Evolutionary conservation across 2,113 vertebrate genomes (phyloP), one percentile per base, ranked within the genome.

Genomic region (Etheostoma cragini): DNA sequence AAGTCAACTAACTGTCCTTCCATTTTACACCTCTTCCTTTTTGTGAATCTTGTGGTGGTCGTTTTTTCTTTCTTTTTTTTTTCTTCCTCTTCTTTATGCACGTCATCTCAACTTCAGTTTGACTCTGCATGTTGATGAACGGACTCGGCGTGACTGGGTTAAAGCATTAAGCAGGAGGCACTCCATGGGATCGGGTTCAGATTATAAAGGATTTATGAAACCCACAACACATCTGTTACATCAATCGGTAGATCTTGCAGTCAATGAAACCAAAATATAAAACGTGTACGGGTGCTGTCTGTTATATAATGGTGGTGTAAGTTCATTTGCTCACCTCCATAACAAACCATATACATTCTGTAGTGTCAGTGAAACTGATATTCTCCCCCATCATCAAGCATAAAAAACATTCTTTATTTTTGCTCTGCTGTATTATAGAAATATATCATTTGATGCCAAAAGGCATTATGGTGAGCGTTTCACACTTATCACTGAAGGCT

Each of bases 171-270:
- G 78, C 81, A 77, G 65, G 49, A 86, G 79, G 62, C 75, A 22
- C 78, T 87, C 52, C 54, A 3, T 68, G 46, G 57, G 80, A 78
- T 89, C 63, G 38, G 68, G 83, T 91, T 91, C 74, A 92, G 91
- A 94, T 93, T 86, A 91, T 89, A 64, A 83, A 82, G 85, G 89
- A 87, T 91, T 95, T 91, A 84, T 88, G 69, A 75, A 86, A 76
- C 71, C 71, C 74, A 58, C 67, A 79, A 71, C 76, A 77, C 74
- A 89, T 89, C 87, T 89, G 89, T 68, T 82, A 30, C 82, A 83
- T 83, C 71, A 54, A 66, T 82, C 78, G 53, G 54, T 57, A 24
- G 66, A 69, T 66, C 65, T 54, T 74, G 66, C 63, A 45, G 62
- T 12, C 50, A 68, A 72, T 46, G 21, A 33, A 66, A 26, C 24